phyloP scores from a whole-genome alignment of 2,797 vertebrate genomes.

The Hoplostethus atlanticus region DNA sequence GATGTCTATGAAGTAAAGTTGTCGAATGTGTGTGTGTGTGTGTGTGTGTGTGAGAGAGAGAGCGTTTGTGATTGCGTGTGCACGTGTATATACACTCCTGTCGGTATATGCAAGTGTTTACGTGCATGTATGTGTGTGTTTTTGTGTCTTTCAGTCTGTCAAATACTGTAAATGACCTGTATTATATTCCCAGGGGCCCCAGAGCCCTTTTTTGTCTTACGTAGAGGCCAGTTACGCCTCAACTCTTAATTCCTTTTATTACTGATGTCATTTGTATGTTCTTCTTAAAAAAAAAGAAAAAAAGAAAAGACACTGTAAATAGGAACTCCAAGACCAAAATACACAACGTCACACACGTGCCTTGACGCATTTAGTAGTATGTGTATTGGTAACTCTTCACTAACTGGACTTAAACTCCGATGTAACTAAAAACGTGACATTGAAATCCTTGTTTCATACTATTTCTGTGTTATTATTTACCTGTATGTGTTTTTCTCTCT shows the following conservation, averaged over 20 bases:
- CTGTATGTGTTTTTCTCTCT: conserved; percentile 55
- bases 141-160: conserved; percentile 27
- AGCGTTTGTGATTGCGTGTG: conserved; percentile 1
- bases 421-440: conserved; percentile 69
- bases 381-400: conserved; percentile 78
- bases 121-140: conserved; percentile 34
- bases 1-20: conserved; percentile 59
- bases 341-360: conserved; percentile 76
- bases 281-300: conserved; percentile 68
- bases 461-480: conserved; percentile 50
- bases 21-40: conserved; percentile 6
- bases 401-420: conserved; percentile 80
- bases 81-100: conserved; percentile 21
- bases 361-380: conserved; percentile 76
- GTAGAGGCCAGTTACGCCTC: conserved; percentile 70
- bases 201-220: conserved; percentile 45
- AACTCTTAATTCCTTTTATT: conserved; percentile 73
- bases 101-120: conserved; percentile 26
- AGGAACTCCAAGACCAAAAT: conserved; percentile 82
- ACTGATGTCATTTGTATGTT: conserved; percentile 72
- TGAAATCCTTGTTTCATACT: conserved; percentile 73
- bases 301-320: conserved; percentile 80
- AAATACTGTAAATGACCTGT: conserved; percentile 78
- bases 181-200: conserved; percentile 56
- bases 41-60: background rate